Base-by-base conservation (phyloP, 2,113 vertebrate genomes). In the Myotis brandtii region DNA sequence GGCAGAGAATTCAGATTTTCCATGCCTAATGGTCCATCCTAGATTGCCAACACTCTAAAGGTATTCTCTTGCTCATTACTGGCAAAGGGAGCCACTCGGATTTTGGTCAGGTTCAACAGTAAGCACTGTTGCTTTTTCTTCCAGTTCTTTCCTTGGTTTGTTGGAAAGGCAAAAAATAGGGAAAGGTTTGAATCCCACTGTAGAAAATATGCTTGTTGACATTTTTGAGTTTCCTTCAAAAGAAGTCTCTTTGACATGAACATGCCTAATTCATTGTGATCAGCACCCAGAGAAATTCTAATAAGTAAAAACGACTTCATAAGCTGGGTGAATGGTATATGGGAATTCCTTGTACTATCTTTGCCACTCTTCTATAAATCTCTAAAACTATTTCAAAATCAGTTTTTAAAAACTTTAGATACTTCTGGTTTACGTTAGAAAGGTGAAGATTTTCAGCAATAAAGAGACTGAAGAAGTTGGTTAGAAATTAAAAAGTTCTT, bases 1-100 rank as follows among this genome's bases (percentile, higher is more conserved):
- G 95, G 62, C 69, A 96, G 16, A 34, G 0, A 97, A 89, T 84
- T 95, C 59, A 32, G 30, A 96, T 97, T 92, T 93, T 80, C 94
- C 94, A 2, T 54, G 40, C 64, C 88, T 96, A 91, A 91, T 96
- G 62, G n/a, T 64, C 73, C 86, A 96, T 73, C 14, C 6, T 66
- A 95, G 52, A 82, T 46, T 32, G 5, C 73, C 95, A 95, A 54
- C 16, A 59, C n/a, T 88, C 1, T 25, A 34, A 80, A 48, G 52
- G 10, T 76, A 97, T 77, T 66, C 52, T 66, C 82, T 86, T 92
- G 32, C 88, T 97, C 23, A 48, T 82, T 70, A 80, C 0, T 83
- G 81, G 76, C 40, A 83, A 27, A 96, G 82, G 75, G 25, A 30
- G 52, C 56, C 59, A 64, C 32, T 84, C 86, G 83, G 10, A 34